A percentile compares a stretch with the other conserved stretches of the same genome.
Evolutionary conservation across 2,888 invertebrate species (phyloP).

Genomic region (Ypsolopha sequella): DNA sequence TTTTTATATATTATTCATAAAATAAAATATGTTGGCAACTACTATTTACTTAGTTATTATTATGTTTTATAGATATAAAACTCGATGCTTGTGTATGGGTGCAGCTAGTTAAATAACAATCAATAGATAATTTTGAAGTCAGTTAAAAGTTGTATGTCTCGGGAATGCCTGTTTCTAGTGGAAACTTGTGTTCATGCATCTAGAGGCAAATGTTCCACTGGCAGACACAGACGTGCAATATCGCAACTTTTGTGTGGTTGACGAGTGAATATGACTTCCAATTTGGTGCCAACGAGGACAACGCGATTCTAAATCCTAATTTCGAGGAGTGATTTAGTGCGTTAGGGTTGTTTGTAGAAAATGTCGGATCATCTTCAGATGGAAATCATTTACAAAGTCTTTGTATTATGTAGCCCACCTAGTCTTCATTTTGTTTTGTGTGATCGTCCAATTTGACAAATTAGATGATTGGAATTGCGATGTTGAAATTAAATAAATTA

Average conservation of each 20-base stretch:
- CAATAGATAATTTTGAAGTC: neutral
- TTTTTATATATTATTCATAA: constrained; percentile 48
- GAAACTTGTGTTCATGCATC: no score
- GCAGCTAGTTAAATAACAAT: constrained; percentile 37
- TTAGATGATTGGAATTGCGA: constrained; percentile 40
- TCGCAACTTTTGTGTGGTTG: constrained; percentile 14
- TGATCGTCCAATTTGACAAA: constrained; percentile 37
- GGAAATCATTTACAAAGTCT: neutral
- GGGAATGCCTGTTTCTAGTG: neutral
- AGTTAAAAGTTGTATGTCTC: neutral
- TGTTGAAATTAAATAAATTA: constrained; percentile 55
- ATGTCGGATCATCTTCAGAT: neutral
- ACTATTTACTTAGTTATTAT: constrained; percentile 29
- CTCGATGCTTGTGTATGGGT: constrained; percentile 31
- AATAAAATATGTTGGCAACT: constrained; percentile 42
- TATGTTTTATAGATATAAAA: constrained; percentile 26
- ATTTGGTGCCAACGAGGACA: neutral
- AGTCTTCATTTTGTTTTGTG: constrained; percentile 55
- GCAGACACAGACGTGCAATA: constrained; percentile 15
- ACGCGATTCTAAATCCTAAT: neutral
- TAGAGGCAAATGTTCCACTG: no score
- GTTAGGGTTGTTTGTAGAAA: neutral
- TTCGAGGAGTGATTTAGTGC: neutral
- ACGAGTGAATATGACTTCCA: constrained; percentile 7
- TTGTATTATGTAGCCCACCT: constrained; percentile 46